phyloP scores from a whole-genome alignment of 2,797 vertebrate species.

The Zalophus californianus region DNA sequence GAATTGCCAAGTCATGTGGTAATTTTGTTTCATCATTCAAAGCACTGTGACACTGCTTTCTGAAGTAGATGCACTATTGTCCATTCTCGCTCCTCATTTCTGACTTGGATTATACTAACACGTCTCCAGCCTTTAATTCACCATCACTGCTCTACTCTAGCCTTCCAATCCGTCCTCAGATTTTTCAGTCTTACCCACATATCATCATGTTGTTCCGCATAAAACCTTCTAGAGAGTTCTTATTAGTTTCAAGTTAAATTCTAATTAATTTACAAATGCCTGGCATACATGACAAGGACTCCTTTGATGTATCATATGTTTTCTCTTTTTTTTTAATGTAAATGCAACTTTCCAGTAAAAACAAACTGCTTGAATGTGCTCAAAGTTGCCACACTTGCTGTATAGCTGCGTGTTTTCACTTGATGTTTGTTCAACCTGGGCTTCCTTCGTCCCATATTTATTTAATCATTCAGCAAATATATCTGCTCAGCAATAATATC shows the following conservation, averaged over 20 bases:
- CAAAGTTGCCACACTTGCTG: neutral
- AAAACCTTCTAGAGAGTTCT: neutral
- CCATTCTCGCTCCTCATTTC: neutral
- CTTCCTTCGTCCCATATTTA: neutral
- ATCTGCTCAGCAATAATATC: neutral
- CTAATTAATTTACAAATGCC: neutral
- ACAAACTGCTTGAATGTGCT: neutral
- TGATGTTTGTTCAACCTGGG: neutral
- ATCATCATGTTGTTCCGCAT: neutral
- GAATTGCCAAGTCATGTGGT: neutral
- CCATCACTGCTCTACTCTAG: no score
- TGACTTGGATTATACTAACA: neutral
- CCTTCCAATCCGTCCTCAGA: neutral
- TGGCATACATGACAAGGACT: neutral
- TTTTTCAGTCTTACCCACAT: neutral
- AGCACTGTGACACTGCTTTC: neutral
- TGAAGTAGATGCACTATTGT: neutral
- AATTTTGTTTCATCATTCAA: neutral
- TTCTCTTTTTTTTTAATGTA: neutral
- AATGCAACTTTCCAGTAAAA: neutral
- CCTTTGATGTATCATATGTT: neutral
- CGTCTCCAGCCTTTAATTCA: neutral
- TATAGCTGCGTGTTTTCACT: neutral
- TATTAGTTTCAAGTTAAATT: neutral
- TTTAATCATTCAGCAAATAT: neutral